A percentile compares a stretch with the other conserved stretches of the same genome.
Conservation (phyloP, 2,797 vertebrate genomes). For the Anableps anableps region DNA sequence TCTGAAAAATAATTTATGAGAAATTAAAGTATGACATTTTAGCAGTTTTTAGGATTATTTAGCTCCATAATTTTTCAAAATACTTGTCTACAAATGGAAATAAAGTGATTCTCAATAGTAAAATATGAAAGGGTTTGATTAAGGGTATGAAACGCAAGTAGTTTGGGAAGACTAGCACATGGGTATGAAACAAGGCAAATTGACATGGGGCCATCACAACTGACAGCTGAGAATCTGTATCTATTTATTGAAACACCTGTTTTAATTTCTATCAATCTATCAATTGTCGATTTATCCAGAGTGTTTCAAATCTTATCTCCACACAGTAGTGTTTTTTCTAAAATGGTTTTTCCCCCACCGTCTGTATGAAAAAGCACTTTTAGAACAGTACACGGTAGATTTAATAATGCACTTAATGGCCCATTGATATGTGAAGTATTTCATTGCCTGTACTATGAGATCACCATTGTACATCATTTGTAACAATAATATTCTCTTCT, state of each 20-base stretch:
- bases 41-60: not conserved
- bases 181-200: not conserved
- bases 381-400: conserved; percentile 54
- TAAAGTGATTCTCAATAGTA: not conserved
- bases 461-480: conserved; percentile 76
- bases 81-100: no score
- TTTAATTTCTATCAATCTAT: not conserved
- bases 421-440: conserved; percentile 73
- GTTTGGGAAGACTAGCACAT: not conserved
- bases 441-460: conserved; percentile 64
- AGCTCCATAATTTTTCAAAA: not conserved
- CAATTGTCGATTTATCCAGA: not conserved
- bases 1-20: not conserved
- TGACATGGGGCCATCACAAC: not conserved
- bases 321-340: conserved; percentile 11
- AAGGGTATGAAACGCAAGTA: not conserved
- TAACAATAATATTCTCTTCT: conserved; percentile 83
- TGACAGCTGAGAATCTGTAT: not conserved
- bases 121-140: not conserved
- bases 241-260: not conserved
- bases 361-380: conserved; percentile 56
- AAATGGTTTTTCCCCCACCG: conserved; percentile 25
- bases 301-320: conserved; percentile 5
- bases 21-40: not conserved
- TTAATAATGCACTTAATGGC: conserved; percentile 71